These are phyloP conservation scores for Omphaloscelis lunosa DNA, from an alignment of 2,888 invertebrate species.

Conservation along the genomic window DNA sequence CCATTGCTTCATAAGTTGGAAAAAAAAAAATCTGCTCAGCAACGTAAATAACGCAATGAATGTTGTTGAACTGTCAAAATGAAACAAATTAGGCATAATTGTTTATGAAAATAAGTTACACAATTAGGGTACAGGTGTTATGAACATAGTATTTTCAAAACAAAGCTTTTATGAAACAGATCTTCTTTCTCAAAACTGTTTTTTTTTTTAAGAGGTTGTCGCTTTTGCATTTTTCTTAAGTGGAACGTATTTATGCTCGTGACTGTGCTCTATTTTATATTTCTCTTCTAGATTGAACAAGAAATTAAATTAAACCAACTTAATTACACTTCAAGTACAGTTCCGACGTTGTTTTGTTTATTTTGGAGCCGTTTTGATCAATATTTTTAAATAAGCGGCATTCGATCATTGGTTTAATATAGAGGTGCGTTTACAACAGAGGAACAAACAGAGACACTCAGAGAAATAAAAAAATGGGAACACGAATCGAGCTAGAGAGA, in stretches of 20 bases:
- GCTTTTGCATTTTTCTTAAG: neutral
- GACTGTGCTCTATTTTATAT: conserved; percentile 7
- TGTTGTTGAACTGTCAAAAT: too few relatives aligned
- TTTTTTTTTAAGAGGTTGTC: neutral
- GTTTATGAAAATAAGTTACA: too few relatives aligned
- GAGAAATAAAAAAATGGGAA: neutral
- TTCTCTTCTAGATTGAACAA: conserved; percentile 12
- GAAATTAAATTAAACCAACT: conserved; percentile 41
- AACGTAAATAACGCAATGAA: too few relatives aligned
- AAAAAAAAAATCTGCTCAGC: too few relatives aligned
- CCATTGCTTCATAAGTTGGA: too few relatives aligned
- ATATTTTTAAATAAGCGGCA: conserved; percentile 32
- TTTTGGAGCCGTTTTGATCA: conserved; percentile 33
- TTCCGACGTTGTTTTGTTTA: conserved; percentile 32
- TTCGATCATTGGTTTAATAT: conserved; percentile 29
- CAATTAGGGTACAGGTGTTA: too few relatives aligned
- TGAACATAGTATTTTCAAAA: too few relatives aligned
- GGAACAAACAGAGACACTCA: too few relatives aligned
- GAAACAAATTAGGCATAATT: too few relatives aligned
- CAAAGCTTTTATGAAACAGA: too few relatives aligned
- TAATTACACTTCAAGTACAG: conserved; percentile 35
- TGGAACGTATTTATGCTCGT: neutral
- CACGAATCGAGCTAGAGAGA: neutral
- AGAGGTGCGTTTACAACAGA: conserved; percentile 3
- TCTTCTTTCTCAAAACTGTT: neutral